phyloP scores from a whole-genome alignment of 2,113 vertebrate genomes.

The Salvator merianae region DNA sequence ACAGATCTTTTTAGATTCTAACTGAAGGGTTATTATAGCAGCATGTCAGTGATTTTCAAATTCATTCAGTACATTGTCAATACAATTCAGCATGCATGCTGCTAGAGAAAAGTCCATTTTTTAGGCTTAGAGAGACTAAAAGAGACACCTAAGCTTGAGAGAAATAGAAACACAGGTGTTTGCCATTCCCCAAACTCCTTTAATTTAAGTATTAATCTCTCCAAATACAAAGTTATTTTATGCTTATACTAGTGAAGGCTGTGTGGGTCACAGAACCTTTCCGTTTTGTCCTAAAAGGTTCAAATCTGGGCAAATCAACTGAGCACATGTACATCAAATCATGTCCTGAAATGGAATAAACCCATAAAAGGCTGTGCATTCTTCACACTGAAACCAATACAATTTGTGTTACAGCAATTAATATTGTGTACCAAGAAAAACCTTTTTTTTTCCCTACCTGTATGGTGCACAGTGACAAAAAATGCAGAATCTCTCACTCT shows the following conservation, averaged over 20 bases:
- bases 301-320: not conserved
- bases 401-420: not conserved
- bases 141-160: not conserved
- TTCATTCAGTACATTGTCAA: not conserved
- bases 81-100: not conserved
- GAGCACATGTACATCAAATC: not conserved
- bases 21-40: constrained; percentile 28
- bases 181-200: not conserved
- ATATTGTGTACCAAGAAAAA: not conserved
- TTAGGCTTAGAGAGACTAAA: not conserved
- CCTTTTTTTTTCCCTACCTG: not conserved
- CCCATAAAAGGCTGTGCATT: not conserved
- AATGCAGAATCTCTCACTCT: not conserved
- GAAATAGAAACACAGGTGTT: not conserved
- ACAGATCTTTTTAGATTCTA: not conserved
- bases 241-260: not conserved
- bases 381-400: not conserved
- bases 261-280: not conserved
- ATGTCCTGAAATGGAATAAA: not conserved
- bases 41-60: constrained; percentile 10
- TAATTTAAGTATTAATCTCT: not conserved
- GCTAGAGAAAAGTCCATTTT: not conserved
- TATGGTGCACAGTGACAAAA: not conserved
- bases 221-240: not conserved
- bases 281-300: not conserved